Evolutionary conservation across 2,888 invertebrate genomes (phyloP).

Genomic region (Rhyacophila evoluta): DNA sequence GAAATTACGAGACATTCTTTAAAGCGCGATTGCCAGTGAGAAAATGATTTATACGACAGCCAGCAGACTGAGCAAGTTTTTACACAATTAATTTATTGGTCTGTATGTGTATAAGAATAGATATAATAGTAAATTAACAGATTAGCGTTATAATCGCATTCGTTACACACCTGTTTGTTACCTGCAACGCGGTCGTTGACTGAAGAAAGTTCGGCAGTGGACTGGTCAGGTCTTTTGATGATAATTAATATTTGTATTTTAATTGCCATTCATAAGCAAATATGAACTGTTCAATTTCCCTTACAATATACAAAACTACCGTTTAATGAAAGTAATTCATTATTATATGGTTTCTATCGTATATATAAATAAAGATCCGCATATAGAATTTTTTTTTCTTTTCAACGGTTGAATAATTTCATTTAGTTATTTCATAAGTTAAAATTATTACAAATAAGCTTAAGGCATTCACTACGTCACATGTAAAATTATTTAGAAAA

Average conservation of each 20-base stretch:
- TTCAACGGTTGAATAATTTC: too few species aligned
- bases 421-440: too few species aligned
- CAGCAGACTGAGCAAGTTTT: not conserved
- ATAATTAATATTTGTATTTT: not conserved
- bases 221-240: not conserved
- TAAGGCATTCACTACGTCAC: too few species aligned
- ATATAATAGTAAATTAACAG: constrained; percentile 10
- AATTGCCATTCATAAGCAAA: not conserved
- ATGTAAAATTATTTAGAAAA: too few species aligned
- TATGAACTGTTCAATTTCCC: too few species aligned
- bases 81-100: constrained; percentile 2
- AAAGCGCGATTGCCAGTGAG: not conserved
- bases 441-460: too few species aligned
- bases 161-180: constrained; percentile 21
- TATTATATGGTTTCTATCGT: too few species aligned
- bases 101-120: not conserved
- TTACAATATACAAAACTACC: too few species aligned
- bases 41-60: not conserved
- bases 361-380: too few species aligned
- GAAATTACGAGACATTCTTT: not conserved
- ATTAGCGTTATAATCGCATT: constrained; percentile 6
- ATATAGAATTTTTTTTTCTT: too few species aligned
- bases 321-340: too few species aligned
- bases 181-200: constrained; percentile 35
- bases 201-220: constrained; percentile 25